phyloP scores from a whole-genome alignment of 2,888 invertebrate species.

The Cephus spinipes region DNA sequence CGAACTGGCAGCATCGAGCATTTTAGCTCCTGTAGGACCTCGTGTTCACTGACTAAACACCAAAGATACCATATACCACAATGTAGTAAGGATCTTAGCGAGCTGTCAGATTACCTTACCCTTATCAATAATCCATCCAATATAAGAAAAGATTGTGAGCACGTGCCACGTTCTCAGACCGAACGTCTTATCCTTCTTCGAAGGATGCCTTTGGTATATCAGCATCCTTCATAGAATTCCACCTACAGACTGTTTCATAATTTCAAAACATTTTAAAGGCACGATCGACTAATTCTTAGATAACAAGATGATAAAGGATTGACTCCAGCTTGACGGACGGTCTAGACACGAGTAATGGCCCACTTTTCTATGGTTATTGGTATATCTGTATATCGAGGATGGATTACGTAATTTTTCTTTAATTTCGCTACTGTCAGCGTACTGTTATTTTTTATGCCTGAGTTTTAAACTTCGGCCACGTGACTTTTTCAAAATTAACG shows the following conservation, averaged over 20 bases:
- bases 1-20: neutral
- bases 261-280: neutral
- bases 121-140: neutral
- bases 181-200: neutral
- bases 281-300: neutral
- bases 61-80: neutral
- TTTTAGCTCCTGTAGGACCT: neutral
- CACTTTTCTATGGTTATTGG: neutral
- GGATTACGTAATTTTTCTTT: neutral
- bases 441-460: neutral
- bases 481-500: neutral
- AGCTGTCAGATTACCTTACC: constrained; percentile 9
- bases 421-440: neutral
- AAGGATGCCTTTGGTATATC: neutral
- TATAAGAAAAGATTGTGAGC: neutral
- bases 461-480: neutral
- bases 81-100: neutral
- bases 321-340: constrained; percentile 2
- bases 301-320: neutral
- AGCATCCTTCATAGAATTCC: neutral
- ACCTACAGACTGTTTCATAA: neutral
- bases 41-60: neutral
- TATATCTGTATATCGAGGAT: neutral
- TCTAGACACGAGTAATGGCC: constrained; percentile 16
- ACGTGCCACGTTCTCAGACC: constrained; percentile 3